These are phyloP conservation scores for Ridgeia piscesae DNA, from an alignment of 1,140 invertebrate genomes.

Conservation along the genomic window DNA sequence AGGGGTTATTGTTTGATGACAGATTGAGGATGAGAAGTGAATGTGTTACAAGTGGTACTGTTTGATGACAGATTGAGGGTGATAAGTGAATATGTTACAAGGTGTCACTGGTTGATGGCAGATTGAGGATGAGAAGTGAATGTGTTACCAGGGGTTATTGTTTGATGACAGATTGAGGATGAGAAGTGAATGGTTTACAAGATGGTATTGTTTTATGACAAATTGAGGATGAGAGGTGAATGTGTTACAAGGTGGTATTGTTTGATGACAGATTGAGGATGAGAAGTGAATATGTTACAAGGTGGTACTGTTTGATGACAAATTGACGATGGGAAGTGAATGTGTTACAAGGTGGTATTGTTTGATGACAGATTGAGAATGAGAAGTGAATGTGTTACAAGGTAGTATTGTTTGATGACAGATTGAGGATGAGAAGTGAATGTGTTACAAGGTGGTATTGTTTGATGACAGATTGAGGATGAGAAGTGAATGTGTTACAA, in stretches of 20 bases:
- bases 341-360: neutral
- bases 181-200: neutral
- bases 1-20: neutral
- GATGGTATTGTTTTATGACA: neutral
- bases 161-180: neutral
- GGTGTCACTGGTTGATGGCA: neutral
- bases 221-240: neutral
- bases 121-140: neutral
- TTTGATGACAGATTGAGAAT: neutral
- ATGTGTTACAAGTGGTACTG: neutral
- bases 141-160: neutral
- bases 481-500: neutral
- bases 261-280: neutral
- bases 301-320: neutral
- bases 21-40: neutral
- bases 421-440: neutral
- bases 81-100: neutral
- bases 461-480: neutral
- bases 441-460: neutral
- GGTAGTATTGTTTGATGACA: neutral
- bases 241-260: neutral
- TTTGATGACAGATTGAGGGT: neutral
- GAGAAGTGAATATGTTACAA: neutral
- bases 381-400: neutral
- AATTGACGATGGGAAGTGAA: neutral